These are phyloP conservation scores for Thera obeliscata DNA, from an alignment of 2,888 invertebrate species.

Conservation along the genomic window DNA sequence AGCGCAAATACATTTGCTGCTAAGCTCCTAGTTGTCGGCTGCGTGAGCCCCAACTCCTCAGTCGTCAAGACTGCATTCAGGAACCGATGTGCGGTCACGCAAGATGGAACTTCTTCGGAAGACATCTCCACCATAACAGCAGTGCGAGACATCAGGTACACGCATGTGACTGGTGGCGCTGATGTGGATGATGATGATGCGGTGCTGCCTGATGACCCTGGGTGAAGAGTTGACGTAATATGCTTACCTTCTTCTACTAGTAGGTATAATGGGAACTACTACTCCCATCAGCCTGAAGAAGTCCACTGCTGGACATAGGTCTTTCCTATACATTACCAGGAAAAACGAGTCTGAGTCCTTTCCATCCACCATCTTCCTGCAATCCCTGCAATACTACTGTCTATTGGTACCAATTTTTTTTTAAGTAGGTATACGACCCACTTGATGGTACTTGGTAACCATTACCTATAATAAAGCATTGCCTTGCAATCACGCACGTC, in stretches of 20 bases:
- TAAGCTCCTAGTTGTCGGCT: slow-evolving; percentile 88
- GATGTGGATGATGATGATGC: slow-evolving; percentile 71
- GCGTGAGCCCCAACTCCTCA: slow-evolving; percentile 90
- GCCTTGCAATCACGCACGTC: no score
- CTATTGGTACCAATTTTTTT: no score
- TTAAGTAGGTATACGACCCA: no score
- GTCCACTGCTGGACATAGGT: no score
- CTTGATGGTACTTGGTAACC: no score
- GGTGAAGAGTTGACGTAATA: not conserved
- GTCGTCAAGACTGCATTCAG: slow-evolving; percentile 71
- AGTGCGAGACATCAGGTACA: slow-evolving; percentile 92
- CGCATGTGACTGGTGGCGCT: slow-evolving; percentile 86
- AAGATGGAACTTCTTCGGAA: slow-evolving; percentile 72
- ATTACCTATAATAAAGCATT: no score
- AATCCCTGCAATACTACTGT: no score
- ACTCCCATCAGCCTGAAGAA: no score
- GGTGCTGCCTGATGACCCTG: slow-evolving; percentile 78
- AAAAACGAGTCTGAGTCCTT: no score
- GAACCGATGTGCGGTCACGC: slow-evolving; percentile 71
- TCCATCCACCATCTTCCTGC: no score
- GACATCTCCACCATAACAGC: slow-evolving; percentile 93
- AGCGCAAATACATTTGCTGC: slow-evolving; percentile 95
- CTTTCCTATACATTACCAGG: no score
- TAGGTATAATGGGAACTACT: no score
- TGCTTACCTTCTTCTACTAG: not conserved